These are phyloP conservation scores for Olivierus martensii DNA, from an alignment of 1,140 invertebrate species.

Conservation along the genomic window DNA sequence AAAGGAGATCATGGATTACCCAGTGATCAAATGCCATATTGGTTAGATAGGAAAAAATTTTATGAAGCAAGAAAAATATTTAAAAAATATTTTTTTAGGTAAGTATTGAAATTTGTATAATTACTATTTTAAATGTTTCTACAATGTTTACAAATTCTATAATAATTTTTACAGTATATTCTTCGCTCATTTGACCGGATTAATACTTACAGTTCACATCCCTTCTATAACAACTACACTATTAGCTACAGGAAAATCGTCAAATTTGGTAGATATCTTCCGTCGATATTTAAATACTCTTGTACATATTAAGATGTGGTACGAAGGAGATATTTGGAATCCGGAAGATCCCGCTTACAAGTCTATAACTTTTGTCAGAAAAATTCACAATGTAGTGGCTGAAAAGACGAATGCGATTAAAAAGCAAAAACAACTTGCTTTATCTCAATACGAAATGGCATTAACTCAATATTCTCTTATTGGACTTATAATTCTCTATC, in stretches of 20 bases:
- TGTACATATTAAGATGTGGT: slow-evolving; percentile 57
- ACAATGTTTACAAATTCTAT: too few species aligned
- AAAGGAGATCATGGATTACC: slow-evolving; percentile 10
- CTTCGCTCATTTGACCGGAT: slow-evolving; percentile 18
- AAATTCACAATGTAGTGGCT: slow-evolving; percentile 31
- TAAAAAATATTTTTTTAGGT: slow-evolving; percentile 19
- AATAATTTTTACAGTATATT: slow-evolving; percentile 12
- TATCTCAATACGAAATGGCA: slow-evolving; percentile 28
- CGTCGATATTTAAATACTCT: slow-evolving; percentile 57
- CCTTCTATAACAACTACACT: slow-evolving; percentile 22
- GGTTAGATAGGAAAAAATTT: slow-evolving; percentile 17
- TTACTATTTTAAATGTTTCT: too few species aligned
- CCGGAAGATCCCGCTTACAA: slow-evolving; percentile 29
- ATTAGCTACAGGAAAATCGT: slow-evolving; percentile 34
- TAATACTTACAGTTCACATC: slow-evolving; percentile 19
- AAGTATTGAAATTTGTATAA: too few species aligned
- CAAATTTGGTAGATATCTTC: slow-evolving; percentile 43
- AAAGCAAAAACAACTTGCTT: background rate
- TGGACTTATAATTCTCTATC: slow-evolving; percentile 23
- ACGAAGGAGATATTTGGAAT: slow-evolving; percentile 43
- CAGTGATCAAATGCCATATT: slow-evolving; percentile 8
- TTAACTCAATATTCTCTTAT: slow-evolving; percentile 27
- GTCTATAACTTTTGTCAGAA: slow-evolving; percentile 33
- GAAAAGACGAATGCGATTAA: slow-evolving; percentile 29
- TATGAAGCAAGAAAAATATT: slow-evolving; percentile 9